Evolutionary conservation across 2,797 vertebrate species (phyloP).

Genomic region (Fundulus diaphanus): DNA sequence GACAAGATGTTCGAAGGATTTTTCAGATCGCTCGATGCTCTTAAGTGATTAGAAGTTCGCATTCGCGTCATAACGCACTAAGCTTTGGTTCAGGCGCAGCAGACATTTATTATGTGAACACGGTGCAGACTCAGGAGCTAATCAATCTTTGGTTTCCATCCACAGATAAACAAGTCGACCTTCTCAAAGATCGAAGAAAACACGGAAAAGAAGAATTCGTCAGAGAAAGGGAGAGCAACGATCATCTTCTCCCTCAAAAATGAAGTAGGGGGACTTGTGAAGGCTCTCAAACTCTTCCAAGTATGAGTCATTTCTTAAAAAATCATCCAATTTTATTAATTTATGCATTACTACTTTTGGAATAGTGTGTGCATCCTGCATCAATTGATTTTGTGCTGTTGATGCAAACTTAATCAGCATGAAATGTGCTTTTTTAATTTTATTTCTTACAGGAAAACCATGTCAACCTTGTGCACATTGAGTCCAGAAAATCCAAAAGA

Average conservation of each 20-base stretch:
- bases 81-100: constrained; percentile 1
- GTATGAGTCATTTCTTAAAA: constrained; percentile 62
- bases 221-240: constrained; percentile 86
- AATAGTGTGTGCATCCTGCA: not conserved
- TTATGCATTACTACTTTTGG: not conserved
- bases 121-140: not conserved
- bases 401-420: not conserved
- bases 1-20: constrained; percentile 16
- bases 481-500: constrained; percentile 94
- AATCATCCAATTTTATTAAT: not conserved
- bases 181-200: constrained; percentile 93
- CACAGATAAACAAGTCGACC: constrained; percentile 87
- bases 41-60: constrained; percentile 37
- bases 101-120: not conserved
- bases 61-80: constrained; percentile 14
- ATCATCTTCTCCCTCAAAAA: constrained; percentile 97
- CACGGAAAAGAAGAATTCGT: constrained; percentile 89
- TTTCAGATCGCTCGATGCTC: constrained; percentile 23
- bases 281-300: constrained; percentile 96
- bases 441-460: constrained; percentile 89
- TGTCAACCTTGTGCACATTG: constrained; percentile 95
- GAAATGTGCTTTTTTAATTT: not conserved
- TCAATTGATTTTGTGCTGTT: not conserved
- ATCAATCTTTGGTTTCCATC: constrained; percentile 15
- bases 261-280: constrained; percentile 96